Evolutionary conservation across 2,797 vertebrate species (phyloP).

Genomic region (Heterohyrax brucei): DNA sequence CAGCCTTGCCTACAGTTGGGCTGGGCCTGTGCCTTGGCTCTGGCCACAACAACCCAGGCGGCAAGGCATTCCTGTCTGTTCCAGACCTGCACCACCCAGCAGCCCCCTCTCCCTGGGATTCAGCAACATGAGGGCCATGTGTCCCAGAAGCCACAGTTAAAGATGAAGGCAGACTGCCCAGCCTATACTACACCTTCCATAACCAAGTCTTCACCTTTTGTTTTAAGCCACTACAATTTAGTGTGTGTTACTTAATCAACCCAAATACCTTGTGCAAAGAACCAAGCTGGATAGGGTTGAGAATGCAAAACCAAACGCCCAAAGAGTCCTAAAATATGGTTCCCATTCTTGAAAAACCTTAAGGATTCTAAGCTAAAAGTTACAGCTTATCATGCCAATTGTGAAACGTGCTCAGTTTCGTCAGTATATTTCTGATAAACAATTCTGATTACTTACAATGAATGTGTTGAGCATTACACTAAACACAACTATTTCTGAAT

Average conservation of each 20-base stretch:
- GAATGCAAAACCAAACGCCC: not conserved
- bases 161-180: not conserved
- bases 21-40: not conserved
- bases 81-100: not conserved
- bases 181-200: too few species aligned
- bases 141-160: not conserved
- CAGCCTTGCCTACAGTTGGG: too few species aligned
- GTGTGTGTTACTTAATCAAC: not conserved
- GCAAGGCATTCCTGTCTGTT: not conserved
- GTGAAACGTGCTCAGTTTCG: not conserved
- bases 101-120: too few species aligned
- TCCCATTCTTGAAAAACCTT: not conserved
- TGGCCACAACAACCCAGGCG: not conserved
- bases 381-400: not conserved
- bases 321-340: not conserved
- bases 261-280: not conserved
- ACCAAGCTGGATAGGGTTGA: not conserved
- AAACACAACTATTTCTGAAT: constrained; percentile 15
- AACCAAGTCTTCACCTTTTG: not conserved
- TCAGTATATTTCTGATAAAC: not conserved
- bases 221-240: not conserved
- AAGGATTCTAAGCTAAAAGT: not conserved
- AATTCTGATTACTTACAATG: not conserved
- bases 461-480: not conserved
- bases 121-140: not conserved